Percentiles rank a stretch among this genome's conserved stretches.
Evolutionary conservation across 2,888 invertebrate species (phyloP).

Genomic region (Phalera bucephala): DNA sequence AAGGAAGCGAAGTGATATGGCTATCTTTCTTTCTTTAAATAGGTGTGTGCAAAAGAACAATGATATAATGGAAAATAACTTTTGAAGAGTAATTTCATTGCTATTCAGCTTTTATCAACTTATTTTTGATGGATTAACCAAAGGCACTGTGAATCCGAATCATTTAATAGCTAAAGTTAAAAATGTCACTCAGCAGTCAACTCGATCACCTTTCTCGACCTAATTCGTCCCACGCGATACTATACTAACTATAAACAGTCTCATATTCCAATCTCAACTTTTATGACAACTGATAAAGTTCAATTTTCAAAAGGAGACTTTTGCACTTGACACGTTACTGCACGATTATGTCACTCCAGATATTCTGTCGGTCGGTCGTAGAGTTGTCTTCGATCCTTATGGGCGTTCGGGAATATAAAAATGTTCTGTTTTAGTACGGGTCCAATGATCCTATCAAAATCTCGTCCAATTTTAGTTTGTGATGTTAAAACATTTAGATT

Average conservation of each 20-base stretch:
- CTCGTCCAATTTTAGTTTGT: neutral
- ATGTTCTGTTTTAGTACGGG: neutral
- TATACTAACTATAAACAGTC: too few relatives aligned
- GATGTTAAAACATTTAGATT: too few relatives aligned
- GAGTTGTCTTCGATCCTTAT: neutral
- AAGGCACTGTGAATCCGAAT: constrained; percentile 12
- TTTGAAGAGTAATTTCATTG: too few relatives aligned
- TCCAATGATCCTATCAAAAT: neutral
- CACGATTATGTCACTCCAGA: too few relatives aligned
- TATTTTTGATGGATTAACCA: constrained; percentile 18
- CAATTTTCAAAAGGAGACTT: too few relatives aligned
- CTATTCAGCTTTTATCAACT: neutral
- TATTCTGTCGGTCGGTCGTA: constrained; percentile 7
- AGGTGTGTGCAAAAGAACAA: too few relatives aligned
- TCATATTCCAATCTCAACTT: too few relatives aligned
- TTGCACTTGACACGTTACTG: too few relatives aligned
- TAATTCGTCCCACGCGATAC: constrained; percentile 17
- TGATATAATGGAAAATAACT: too few relatives aligned
- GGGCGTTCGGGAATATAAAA: neutral
- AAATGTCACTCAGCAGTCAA: constrained; percentile 16
- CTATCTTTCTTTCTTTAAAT: too few relatives aligned
- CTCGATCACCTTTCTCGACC: constrained; percentile 15
- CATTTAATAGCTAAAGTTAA: constrained; percentile 23
- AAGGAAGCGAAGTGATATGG: too few relatives aligned
- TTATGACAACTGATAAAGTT: too few relatives aligned